Evolutionary conservation across 2,888 invertebrate genomes (phyloP).

Genomic region (Tachina fera): DNA sequence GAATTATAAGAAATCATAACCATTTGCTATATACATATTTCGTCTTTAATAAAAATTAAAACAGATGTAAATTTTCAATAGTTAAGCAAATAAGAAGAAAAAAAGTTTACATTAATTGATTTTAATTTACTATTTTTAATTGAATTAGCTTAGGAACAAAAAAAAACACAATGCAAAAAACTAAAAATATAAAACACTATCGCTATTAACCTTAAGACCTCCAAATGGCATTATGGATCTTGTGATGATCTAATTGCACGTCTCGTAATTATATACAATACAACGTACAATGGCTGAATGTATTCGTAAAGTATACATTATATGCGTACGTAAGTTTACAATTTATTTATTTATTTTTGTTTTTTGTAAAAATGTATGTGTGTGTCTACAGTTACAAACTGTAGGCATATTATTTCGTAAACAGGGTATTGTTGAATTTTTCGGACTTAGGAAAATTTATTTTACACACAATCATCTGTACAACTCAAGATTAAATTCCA

Average conservation of each 20-base stretch:
- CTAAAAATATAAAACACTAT: slow-evolving; percentile 52
- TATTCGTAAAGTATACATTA: not conserved
- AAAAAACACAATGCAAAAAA: slow-evolving; percentile 4
- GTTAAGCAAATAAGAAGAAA: not conserved
- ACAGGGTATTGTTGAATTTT: too few relatives aligned
- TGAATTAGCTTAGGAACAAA: not conserved
- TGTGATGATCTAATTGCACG: slow-evolving; percentile 67
- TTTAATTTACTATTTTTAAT: slow-evolving; percentile 7
- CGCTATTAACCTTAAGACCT: slow-evolving; percentile 65
- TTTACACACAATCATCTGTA: not conserved
- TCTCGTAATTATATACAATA: slow-evolving; percentile 43
- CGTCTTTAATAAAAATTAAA: not conserved
- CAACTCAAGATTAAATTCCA: too few relatives aligned
- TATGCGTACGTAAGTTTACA: not conserved
- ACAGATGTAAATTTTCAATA: slow-evolving; percentile 13
- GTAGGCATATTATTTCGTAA: slow-evolving; percentile 1
- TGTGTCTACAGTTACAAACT: not conserved
- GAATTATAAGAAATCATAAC: too few relatives aligned
- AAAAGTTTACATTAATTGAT: not conserved
- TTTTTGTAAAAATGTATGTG: slow-evolving; percentile 20
- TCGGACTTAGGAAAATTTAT: not conserved
- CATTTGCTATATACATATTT: too few relatives aligned
- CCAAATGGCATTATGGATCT: slow-evolving; percentile 47
- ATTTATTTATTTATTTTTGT: not conserved
- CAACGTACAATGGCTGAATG: not conserved